Evolutionary conservation across 2,888 invertebrate genomes (phyloP), one percentile per base, ranked within the genome.

Genomic region (Asteroscopus sphinx): DNA sequence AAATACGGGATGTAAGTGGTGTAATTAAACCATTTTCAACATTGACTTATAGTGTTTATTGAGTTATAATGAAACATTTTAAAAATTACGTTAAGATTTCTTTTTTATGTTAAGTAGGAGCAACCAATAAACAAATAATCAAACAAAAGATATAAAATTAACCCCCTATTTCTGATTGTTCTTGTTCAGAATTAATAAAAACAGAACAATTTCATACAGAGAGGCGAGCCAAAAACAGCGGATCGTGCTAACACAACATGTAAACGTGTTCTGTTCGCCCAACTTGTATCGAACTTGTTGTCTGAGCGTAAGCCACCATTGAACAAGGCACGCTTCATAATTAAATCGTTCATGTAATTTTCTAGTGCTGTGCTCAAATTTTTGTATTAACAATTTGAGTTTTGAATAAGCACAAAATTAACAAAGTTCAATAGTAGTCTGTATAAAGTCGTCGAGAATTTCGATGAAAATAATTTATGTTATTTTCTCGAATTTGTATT

Each of bases 201-300:
- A n/a, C n/a, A 4, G 21, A 21, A 11, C 6, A 2, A 21, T 37
- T 21, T 2, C 5, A n/a, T 21, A 21, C n/a, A 1, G 1, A n/a
- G 9, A 21, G 11, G 6, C 4, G 8, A 25, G 13, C 4, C 3
- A 4, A 6, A 6, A 15, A 21, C 16, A 37, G 15, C 4, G n/a
- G 26, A 15, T 44, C 35, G 41, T 61, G 32, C 33, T 25, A 9
- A 15, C 21, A 30, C 15, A 32, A 33, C n/a, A 8, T 21, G 4
- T 21, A 12, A 54, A 62, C 33, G 39, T 49, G 37, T 54, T 53
- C 11, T 37, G 36, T 61, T 39, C 33, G 21, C 17, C 61, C 35
- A 68, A 49, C 48, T 35, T 61, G 47, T 67, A 11, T 21, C 53
- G 30, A 37, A 68, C 63, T 35, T 62, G 54, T 62, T 68, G 54